Evolutionary conservation across 2,888 invertebrate species (phyloP).

Genomic region (Drosophila anomalipes): DNA sequence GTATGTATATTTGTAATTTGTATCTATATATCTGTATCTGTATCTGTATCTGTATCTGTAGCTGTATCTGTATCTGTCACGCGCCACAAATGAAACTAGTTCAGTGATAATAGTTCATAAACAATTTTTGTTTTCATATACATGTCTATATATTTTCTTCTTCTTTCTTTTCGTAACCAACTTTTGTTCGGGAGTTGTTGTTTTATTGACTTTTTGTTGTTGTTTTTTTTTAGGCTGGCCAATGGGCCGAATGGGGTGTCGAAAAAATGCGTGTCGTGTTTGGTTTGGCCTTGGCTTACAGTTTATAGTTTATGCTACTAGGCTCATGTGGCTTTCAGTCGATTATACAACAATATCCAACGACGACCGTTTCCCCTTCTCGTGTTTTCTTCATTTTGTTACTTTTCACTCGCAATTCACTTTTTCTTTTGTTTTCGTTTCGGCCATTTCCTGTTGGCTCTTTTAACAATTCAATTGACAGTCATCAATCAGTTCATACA

Average conservation of each 20-base stretch:
- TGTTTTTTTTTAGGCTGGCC: constrained; percentile 39
- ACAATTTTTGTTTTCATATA: constrained; percentile 8
- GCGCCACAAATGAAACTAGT: constrained; percentile 65
- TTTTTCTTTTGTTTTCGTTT: constrained; percentile 1
- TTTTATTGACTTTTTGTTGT: constrained; percentile 10
- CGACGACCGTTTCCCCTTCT: constrained; percentile 9
- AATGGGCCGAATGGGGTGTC: constrained; percentile 49
- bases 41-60: constrained; percentile 15
- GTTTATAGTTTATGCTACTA: constrained; percentile 17
- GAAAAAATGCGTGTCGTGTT: constrained; percentile 59
- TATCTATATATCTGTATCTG: background rate
- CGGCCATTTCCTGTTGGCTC: constrained; percentile 36
- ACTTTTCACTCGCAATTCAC: background rate
- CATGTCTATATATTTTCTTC: constrained; percentile 25
- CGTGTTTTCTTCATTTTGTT: background rate
- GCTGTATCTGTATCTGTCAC: constrained; percentile 22
- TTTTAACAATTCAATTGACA: constrained; percentile 8
- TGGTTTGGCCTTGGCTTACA: constrained; percentile 56
- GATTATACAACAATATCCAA: constrained; percentile 56
- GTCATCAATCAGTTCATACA: background rate
- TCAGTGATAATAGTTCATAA: constrained; percentile 68
- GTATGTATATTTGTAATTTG: background rate
- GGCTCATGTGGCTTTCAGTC: constrained; percentile 38
- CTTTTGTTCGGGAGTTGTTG: constrained; percentile 12
- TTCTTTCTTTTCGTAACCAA: constrained; percentile 38